phyloP scores from a whole-genome alignment of 2,113 vertebrate species.

The Rhinoptilus africanus region DNA sequence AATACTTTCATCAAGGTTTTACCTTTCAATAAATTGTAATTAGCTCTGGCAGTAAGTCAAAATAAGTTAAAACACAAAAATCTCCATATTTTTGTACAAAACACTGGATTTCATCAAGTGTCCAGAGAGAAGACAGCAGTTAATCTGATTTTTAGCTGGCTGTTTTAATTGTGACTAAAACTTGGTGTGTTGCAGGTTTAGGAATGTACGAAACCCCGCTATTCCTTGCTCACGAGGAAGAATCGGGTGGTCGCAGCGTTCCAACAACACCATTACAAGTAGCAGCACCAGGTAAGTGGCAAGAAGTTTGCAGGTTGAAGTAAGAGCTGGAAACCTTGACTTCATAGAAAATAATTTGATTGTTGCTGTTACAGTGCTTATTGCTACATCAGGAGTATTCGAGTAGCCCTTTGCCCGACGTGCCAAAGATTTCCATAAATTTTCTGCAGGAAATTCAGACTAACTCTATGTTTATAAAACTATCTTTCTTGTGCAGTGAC shows the following conservation, averaged over 20 bases:
- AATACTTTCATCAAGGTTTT: background rate
- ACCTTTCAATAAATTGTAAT: background rate
- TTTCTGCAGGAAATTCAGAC: background rate
- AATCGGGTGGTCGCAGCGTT: conserved; percentile 89
- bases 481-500: conserved; percentile 68
- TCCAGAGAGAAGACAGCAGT: background rate
- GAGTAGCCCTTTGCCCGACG: background rate
- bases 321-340: background rate
- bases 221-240: conserved; percentile 89
- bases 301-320: background rate
- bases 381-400: background rate
- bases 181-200: conserved; percentile 77
- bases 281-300: conserved; percentile 80
- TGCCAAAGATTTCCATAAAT: background rate
- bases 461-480: background rate
- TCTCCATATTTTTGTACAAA: background rate
- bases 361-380: accelerated
- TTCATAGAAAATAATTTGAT: background rate
- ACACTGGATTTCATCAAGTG: background rate
- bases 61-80: background rate
- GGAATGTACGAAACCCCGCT: conserved; percentile 92
- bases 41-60: background rate
- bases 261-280: conserved; percentile 90
- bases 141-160: background rate
- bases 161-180: background rate